Evolutionary conservation across 2,797 vertebrate genomes (phyloP), one percentile per base, ranked within the genome.

Genomic region (Lagocephalus sceleratus): DNA sequence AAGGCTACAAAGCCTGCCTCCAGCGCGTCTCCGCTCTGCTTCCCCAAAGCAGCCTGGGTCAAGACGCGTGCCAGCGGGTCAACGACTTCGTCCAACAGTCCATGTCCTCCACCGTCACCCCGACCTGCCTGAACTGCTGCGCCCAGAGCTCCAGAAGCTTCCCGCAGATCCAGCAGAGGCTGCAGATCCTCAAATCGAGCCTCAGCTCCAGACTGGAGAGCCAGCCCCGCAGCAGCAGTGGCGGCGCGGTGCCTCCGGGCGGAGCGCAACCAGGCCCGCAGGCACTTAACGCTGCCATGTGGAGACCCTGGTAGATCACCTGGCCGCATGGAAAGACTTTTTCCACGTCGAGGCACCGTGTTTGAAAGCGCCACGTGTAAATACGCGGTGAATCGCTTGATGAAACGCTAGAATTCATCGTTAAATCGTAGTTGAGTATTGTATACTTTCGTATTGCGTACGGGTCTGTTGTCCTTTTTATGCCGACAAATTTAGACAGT

Each of bases 1-100:
- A 94, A 5, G 94, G 94, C 16, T 94, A 92, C 68, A 86, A 83
- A 52, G 85, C 92, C 43, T 95, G 94, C 63, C 80, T 95, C 17
- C 89, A 91, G 42, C 89, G 87, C 60, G 89, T 94, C 57, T 82
- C 89, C 1, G 61, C 76, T 7, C 70, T 92, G 54, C 81, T 95
- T 26, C 89, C 90, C 2, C 82, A 89, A 58, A 90, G 70, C 2
- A 71, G 59, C 32, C 68, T 93, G 75, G 88, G 88, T 39, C 81
- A 77, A 0, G 85, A 90, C 1, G 71, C 89, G 16, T 80, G 87
- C 63, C 69, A 65, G 26, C 84, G 84, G 20, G 75, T 94, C 4
- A 76, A 81, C 22, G 84, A 88, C 2, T 93, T 92, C 53, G 75
- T 94, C 23, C 84, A 87, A 52, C 82, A 81, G 56, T 87, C 86